phyloP scores from a whole-genome alignment of 1,140 invertebrate species.

The Drosophila melanica region DNA sequence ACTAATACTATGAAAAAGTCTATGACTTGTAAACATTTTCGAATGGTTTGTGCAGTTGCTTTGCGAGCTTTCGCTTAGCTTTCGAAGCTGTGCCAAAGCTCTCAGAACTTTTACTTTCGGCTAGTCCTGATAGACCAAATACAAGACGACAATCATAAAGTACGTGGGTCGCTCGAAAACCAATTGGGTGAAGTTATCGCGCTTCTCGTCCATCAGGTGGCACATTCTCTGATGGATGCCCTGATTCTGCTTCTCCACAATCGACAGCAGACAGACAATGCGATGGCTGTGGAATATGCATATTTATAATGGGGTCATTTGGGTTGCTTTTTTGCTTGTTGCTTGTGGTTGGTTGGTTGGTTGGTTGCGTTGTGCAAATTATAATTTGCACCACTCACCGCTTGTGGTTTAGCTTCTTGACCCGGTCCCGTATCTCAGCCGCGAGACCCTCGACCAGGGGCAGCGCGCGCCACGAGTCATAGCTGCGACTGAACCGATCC shows the following conservation, averaged over 20 bases:
- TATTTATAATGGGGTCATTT: conserved; percentile 17
- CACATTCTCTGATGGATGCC: conserved; percentile 76
- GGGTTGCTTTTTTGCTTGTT: not conserved
- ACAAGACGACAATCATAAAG: conserved; percentile 78
- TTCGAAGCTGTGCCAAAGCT: conserved; percentile 13
- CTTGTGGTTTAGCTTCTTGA: conserved; percentile 78
- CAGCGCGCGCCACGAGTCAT: conserved; percentile 80
- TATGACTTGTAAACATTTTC: conserved; percentile 14
- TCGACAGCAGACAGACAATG: conserved; percentile 77
- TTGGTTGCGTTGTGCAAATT: not conserved
- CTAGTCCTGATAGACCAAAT: conserved; percentile 78
- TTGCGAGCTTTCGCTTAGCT: conserved; percentile 20
- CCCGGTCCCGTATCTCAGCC: conserved; percentile 75
- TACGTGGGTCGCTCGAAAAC: conserved; percentile 80
- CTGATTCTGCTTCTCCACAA: conserved; percentile 82
- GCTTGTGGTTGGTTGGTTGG: not conserved
- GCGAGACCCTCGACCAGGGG: conserved; percentile 73
- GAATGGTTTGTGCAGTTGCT: conserved; percentile 37
- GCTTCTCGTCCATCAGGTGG: conserved; percentile 78
- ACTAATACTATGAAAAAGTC: conserved; percentile 24
- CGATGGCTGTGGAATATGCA: conserved; percentile 58
- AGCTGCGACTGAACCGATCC: conserved; percentile 81
- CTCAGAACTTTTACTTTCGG: conserved; percentile 30
- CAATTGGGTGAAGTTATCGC: conserved; percentile 77
- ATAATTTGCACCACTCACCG: conserved; percentile 53